Base-by-base conservation (phyloP, 2,113 vertebrate species). In the Cottus gobio region DNA sequence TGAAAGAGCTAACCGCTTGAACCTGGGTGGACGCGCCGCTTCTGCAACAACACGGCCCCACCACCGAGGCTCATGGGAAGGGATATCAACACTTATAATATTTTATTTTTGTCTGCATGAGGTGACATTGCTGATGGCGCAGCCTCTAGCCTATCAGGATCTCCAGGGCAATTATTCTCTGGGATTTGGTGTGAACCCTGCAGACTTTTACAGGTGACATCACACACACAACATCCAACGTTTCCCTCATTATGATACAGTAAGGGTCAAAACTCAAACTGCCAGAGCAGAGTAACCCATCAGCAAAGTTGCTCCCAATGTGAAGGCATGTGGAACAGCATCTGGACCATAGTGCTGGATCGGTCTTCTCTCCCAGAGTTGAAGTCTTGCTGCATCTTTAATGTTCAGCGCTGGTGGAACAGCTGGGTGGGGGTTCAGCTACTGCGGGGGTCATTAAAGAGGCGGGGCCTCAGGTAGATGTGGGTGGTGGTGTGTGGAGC, bases 391-490 rank as follows among this genome's bases (percentile, higher is more conserved):
- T 36, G 75, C 48, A 67, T 26, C n/a, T 57, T 34, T 12, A 42
- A 22, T 44, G 57, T 64, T 37, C 12, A 57, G 34, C 34, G 7
- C 37, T 37, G 57, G 15, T 26, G 24, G 39, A 44, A 13, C 13
- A 65, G 60, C 61, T 57, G 56, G 6, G 10, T 48, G 50, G 28
- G 72, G 68, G 34, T 77, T 64, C 16, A 34, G 31, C 16, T 36
- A 7, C 44, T 56, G 46, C 24, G 31, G 31, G 48, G 54, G 22
- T 58, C 57, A 6, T 52, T 63, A 37, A n/a, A n/a, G 31, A 60
- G 54, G 50, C 39, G 48, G 36, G 18, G 34, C 28, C 68, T 77
- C 62, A 20, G 69, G 70, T 36, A 24, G 28, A 9, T 22, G 24
- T 20, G 4, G 62, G 73, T 28, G 74, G 37, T 4, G 54, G 56